Evolutionary conservation across 53 echinoderm and acorn worm genomes (phyloP), one percentile per base, ranked within the genome.

Genomic region (Luidia sarsii): DNA sequence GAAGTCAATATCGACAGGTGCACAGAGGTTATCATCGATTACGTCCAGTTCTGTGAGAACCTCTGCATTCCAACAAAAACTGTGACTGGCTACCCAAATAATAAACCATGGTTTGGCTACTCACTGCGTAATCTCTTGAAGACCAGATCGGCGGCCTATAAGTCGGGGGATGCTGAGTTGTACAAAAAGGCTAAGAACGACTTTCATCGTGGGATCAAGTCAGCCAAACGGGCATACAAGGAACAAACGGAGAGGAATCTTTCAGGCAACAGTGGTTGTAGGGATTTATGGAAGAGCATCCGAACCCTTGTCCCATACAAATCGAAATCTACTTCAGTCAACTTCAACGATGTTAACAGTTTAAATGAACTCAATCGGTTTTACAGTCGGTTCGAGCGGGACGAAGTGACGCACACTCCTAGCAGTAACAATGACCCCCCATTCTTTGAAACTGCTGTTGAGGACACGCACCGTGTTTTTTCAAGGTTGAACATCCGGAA

Each of bases 381-480:
- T 61, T 61, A 61, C 28, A 61, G 61, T 33, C 61, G 61, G 61
- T 61, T 61, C 18, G 61, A 61, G 61, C 61, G 33, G 33, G 61
- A 61, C 33, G 61, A 61, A 4, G 33, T 33, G 6, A 61, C 16
- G 33, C 61, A 16, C 16, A 31, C 15, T 61, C 33, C 33, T 33
- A 13, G 5, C 3, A 28, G 33, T 61, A 28, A 33, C 15, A 16
- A 18, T 61, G 9, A 24, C 33, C 61, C 56, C 56, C n/a, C n/a
- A n/a, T n/a, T 29, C 5, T 57, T 57, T 57, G 24, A 24, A 5
- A 57, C 28, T 4, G 3, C 57, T 24, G 57, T 24, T 4, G 27
- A 8, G 27, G 57, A 57, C 57, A 57, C 57, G 11, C 24, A 20
- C 45, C 45, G 67, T 67, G 41, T 1, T 33, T 45, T 69, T 24